Percentiles rank a stretch among this genome's conserved stretches.
Evolutionary conservation across 2,888 invertebrate genomes (phyloP).

Genomic region (Parnassius orleans): DNA sequence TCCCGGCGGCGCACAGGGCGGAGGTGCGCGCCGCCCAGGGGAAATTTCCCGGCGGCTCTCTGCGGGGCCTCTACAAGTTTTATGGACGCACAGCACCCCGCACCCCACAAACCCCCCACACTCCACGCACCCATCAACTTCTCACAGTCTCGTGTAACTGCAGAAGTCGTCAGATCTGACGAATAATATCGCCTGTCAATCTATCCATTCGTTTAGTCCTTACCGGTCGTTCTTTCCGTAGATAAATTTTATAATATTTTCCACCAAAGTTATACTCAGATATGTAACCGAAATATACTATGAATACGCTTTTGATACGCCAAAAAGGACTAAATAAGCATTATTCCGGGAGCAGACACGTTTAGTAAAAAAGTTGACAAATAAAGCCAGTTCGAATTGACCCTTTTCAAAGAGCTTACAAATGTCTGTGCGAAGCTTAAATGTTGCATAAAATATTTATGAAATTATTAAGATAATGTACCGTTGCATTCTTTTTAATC

Average conservation of each 20-base stretch:
- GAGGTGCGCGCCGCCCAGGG: constrained; percentile 61
- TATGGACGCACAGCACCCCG: constrained; percentile 70
- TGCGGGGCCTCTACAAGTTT: constrained; percentile 77
- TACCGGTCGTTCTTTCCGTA: constrained; percentile 4
- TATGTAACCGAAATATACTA: not conserved
- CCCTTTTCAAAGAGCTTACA: constrained; percentile 76
- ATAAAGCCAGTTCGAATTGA: constrained; percentile 73
- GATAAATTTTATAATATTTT: not conserved
- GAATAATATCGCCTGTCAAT: constrained; percentile 38
- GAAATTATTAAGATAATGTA: constrained; percentile 21
- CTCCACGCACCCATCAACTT: constrained; percentile 54
- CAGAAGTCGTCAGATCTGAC: constrained; percentile 45
- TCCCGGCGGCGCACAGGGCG: constrained; percentile 67
- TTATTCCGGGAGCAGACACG: constrained; percentile 29
- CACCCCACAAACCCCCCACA: constrained; percentile 38
- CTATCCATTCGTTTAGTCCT: constrained; percentile 20
- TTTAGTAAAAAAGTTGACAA: constrained; percentile 71
- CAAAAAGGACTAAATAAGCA: constrained; percentile 13
- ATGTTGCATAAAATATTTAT: constrained; percentile 61
- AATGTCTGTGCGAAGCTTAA: constrained; percentile 65
- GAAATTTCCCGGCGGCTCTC: constrained; percentile 78
- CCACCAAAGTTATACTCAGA: not conserved
- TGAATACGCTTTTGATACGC: constrained; percentile 9
- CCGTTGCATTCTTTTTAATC: not conserved
- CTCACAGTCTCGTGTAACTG: constrained; percentile 67